These are phyloP conservation scores for Onychorhynchus coronatus DNA, from an alignment of 2,113 vertebrate genomes.

Conservation along the genomic window DNA sequence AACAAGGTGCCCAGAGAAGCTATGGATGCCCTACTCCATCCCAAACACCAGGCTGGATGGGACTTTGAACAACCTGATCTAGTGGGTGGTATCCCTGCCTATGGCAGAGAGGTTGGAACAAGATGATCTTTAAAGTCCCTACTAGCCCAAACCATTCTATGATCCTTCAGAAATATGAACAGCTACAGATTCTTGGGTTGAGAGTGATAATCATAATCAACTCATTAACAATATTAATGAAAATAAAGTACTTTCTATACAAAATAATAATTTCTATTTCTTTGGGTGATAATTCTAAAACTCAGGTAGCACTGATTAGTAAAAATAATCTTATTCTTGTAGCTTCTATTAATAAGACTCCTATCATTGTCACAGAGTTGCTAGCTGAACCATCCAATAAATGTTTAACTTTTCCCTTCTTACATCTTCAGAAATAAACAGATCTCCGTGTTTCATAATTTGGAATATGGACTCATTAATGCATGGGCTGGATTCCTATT, in stretches of 20 bases:
- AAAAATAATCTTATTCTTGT: background rate
- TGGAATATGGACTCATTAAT: conserved; percentile 28
- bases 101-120: background rate
- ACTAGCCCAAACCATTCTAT: background rate
- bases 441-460: conserved; percentile 1
- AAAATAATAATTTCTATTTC: background rate
- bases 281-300: background rate
- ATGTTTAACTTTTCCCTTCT: conserved; percentile 18
- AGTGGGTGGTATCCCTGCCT: background rate
- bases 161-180: background rate
- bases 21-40: background rate
- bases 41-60: no score
- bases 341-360: background rate
- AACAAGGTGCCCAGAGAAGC: background rate
- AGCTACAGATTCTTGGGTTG: background rate
- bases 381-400: conserved; percentile 25
- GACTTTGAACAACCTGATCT: background rate
- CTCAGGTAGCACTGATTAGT: background rate
- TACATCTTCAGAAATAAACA: conserved; percentile 48
- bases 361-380: background rate
- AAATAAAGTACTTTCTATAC: background rate
- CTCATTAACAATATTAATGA: background rate
- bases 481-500: conserved; percentile 44
- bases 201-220: background rate
- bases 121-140: background rate